Evolutionary conservation across 1,140 invertebrate species (phyloP), one percentile per base, ranked within the genome.

Genomic region (Cardiocondyla obscurior): DNA sequence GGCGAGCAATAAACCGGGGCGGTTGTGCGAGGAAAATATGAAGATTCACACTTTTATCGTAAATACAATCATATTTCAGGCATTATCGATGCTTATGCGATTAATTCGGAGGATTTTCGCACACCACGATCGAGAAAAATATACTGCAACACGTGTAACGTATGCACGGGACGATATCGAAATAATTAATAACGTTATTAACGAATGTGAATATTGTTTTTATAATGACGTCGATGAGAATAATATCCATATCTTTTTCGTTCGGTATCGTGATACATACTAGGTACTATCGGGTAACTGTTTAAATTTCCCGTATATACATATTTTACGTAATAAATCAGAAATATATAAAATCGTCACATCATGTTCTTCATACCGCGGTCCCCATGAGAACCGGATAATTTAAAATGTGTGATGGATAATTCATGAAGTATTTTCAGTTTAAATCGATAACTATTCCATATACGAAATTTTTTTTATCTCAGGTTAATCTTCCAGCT

Each of bases 111-210:
- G 16, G 74, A 67, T 67, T 65, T 77, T n/a, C 16, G 30, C 53
- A 7, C 53, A 64, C 16, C 30, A 22, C 14, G 7, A 57, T 25
- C 7, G 39, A 46, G 4, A 53, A 67, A 77, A 30, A 67, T 22
- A 65, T 36, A 36, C 25, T 28, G 3, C 46, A 22, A 74, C 36
- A 64, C 46, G 36, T 36, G 30, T 39, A 79, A 69, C 25, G 16
- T 67, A 53, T 22, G 22, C 22, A 10, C 8, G 60, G 65, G 19
- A 51, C 33, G 3, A 30, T 79, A 77, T 79, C 46, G 62, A 69
- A 79, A 79, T 79, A 79, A 67, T 69, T 79, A 49, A 79, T 79
- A 79, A 79, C 36, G 22, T 53, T 79, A 79, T 69, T 79, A 79
- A 67, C 46, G 46, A 8, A 42, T 51, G 46, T 36, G 36, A 69